phyloP scores from a whole-genome alignment of 2,113 vertebrate species.

The Petroica traversi region DNA sequence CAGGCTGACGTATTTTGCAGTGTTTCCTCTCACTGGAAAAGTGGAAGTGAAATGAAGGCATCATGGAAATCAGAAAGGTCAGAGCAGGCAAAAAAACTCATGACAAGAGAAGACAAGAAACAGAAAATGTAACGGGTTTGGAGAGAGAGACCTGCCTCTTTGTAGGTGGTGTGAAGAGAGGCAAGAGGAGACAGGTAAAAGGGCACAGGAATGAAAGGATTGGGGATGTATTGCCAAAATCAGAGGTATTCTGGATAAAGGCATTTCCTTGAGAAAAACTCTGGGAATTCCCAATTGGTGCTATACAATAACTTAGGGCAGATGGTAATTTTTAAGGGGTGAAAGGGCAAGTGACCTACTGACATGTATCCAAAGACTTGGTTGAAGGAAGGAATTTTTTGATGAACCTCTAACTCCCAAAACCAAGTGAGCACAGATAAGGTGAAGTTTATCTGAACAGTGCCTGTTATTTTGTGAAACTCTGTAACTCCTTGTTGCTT shows the following conservation, averaged over 20 bases:
- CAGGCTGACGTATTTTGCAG: neutral
- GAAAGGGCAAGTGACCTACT: neutral
- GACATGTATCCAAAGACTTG: neutral
- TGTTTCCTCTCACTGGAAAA: neutral
- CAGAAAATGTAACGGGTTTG: neutral
- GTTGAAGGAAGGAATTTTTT: neutral
- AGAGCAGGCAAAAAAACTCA: neutral
- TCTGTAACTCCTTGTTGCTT: constrained; percentile 6
- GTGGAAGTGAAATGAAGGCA: neutral
- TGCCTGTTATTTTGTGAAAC: neutral
- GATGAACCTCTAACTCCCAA: neutral
- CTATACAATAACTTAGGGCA: neutral
- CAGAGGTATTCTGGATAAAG: neutral
- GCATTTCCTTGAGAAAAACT: neutral
- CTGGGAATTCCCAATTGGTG: neutral
- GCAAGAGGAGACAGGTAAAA: neutral
- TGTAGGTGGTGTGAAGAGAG: neutral
- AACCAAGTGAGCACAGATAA: neutral
- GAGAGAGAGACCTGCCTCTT: neutral
- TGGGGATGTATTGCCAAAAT: neutral
- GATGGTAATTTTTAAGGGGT: neutral
- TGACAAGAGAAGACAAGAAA: neutral
- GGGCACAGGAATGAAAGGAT: neutral
- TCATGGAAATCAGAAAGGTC: neutral
- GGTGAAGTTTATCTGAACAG: neutral